Percentiles rank a stretch among this genome's conserved stretches.
These are phyloP conservation scores for Canis aureus DNA, from an alignment of 2,113 vertebrate species.

Conservation along the genomic window DNA sequence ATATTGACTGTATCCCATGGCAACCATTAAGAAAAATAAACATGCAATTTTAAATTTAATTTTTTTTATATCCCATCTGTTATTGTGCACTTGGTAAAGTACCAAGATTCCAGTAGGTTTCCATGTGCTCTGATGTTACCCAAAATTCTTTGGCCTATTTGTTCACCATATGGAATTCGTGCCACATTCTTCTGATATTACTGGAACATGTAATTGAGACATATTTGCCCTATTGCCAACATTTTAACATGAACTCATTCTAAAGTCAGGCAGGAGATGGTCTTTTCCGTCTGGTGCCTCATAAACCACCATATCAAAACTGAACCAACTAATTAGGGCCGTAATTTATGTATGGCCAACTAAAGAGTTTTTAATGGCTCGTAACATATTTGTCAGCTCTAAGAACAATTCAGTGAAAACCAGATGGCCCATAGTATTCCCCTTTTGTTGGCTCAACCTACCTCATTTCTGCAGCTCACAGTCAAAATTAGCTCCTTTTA, in stretches of 20 bases:
- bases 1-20: background rate
- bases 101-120: background rate
- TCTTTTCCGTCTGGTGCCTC: conserved; percentile 60
- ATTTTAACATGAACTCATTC: conserved; percentile 60
- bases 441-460: conserved; percentile 12
- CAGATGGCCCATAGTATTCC: conserved; percentile 16
- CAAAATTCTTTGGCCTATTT: background rate
- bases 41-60: background rate
- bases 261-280: conserved; percentile 56
- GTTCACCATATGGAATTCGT: conserved; percentile 47
- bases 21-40: conserved; percentile 18
- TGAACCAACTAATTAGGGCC: conserved; percentile 65
- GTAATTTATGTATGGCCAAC: conserved; percentile 66
- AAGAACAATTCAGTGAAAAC: conserved; percentile 55
- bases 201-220: conserved; percentile 62
- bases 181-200: conserved; percentile 48
- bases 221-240: conserved; percentile 32
- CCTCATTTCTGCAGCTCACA: conserved; percentile 11
- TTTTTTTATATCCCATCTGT: background rate
- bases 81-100: background rate
- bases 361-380: conserved; percentile 72
- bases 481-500: conserved; percentile 43
- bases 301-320: conserved; percentile 71
- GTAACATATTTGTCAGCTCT: conserved; percentile 66
- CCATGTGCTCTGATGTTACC: background rate